Percentiles rank a stretch among this genome's conserved stretches.
These are phyloP conservation scores for Gopherus flavomarginatus DNA, from an alignment of 2,113 vertebrate genomes.

Conservation along the genomic window DNA sequence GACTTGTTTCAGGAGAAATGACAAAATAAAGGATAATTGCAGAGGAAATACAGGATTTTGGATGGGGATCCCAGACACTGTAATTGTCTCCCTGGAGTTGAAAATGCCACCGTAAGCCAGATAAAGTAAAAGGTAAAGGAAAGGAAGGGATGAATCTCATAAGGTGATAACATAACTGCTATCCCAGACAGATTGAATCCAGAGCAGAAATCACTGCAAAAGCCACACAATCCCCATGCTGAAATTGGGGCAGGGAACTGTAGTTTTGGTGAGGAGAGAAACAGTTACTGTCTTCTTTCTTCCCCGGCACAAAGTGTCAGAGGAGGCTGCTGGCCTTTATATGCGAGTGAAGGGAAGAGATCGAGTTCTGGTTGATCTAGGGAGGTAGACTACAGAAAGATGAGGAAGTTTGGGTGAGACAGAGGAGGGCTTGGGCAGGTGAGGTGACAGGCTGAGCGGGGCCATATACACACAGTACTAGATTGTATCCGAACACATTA, in stretches of 20 bases:
- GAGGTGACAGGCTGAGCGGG: neutral
- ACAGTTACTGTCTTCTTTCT: neutral
- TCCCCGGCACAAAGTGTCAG: neutral
- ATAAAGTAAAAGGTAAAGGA: constrained; percentile 2
- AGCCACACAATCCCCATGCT: neutral
- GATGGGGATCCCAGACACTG: neutral
- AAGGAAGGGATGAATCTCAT: neutral
- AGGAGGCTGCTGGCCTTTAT: neutral
- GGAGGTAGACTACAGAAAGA: neutral
- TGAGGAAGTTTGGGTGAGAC: neutral
- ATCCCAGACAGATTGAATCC: neutral
- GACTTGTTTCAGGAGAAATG: constrained; percentile 1
- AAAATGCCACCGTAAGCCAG: neutral
- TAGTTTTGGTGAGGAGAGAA: neutral
- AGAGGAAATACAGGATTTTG: constrained; percentile 20
- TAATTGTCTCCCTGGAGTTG: neutral
- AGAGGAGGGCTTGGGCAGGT: neutral
- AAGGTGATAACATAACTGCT: neutral
- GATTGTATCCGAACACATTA: no score
- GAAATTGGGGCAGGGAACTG: neutral
- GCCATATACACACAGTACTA: no score
- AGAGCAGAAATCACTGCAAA: neutral
- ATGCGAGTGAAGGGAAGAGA: neutral
- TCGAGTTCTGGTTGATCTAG: neutral
- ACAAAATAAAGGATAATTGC: constrained; percentile 9